Percentiles rank a stretch among this genome's conserved stretches.
These are phyloP conservation scores for Erythrolamprus reginae DNA, from an alignment of 2,113 vertebrate species.

Conservation along the genomic window DNA sequence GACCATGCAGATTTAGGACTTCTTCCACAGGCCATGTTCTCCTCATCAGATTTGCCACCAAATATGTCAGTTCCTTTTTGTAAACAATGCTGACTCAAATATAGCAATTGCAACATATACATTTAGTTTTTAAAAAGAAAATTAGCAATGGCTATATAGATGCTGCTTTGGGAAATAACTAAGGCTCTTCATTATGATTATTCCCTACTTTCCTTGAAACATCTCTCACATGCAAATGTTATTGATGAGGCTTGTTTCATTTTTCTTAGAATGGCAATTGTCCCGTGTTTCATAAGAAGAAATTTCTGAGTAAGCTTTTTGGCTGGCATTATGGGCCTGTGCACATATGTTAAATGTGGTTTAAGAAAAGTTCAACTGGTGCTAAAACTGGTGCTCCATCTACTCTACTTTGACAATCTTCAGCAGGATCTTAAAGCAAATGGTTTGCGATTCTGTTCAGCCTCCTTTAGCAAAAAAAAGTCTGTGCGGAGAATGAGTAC, in stretches of 20 bases:
- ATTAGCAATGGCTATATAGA: background rate
- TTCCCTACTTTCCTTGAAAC: background rate
- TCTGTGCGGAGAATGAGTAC: slow-evolving; percentile 35
- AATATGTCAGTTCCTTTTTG: background rate
- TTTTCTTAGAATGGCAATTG: background rate
- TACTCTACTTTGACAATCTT: background rate
- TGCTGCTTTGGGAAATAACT: background rate
- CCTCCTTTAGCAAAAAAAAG: slow-evolving; percentile 53
- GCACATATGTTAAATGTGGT: background rate
- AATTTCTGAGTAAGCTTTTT: background rate
- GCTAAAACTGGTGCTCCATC: background rate
- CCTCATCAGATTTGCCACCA: background rate
- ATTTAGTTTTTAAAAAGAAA: background rate
- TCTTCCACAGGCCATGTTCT: background rate
- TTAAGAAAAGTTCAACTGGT: background rate
- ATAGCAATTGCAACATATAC: background rate
- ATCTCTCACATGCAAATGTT: background rate
- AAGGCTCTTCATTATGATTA: background rate
- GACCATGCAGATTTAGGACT: background rate
- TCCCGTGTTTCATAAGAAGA: background rate
- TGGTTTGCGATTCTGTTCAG: slow-evolving; percentile 37
- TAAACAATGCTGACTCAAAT: background rate
- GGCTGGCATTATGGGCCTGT: background rate
- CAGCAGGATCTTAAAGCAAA: slow-evolving; percentile 31
- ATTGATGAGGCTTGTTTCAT: slow-evolving; percentile 5